Evolutionary conservation across 2,888 invertebrate species (phyloP).

Genomic region (Pterobdella sp.): DNA sequence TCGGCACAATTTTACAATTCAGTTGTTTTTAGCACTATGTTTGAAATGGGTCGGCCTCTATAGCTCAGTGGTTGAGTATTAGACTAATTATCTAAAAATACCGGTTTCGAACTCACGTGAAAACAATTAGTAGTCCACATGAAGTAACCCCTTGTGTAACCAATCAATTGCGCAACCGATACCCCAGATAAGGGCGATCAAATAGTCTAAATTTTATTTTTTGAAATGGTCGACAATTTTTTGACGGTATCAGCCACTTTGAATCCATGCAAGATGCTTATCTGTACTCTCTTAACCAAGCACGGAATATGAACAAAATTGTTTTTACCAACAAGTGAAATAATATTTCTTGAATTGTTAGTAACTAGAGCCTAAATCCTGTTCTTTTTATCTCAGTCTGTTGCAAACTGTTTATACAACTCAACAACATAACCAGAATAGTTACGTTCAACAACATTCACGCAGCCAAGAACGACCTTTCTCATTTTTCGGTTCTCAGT

Average conservation of each 20-base stretch:
- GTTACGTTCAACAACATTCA: slow-evolving; percentile 18
- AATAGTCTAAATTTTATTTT: no score
- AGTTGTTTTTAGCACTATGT: slow-evolving; percentile 17
- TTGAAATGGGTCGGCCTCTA: no score
- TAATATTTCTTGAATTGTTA: slow-evolving; percentile 15
- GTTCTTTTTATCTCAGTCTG: slow-evolving; percentile 11
- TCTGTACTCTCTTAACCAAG: slow-evolving; percentile 12
- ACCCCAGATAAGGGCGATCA: no score
- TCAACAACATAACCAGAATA: slow-evolving; percentile 10
- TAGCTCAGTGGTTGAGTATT: no score
- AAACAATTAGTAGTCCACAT: no score
- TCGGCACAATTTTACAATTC: slow-evolving; percentile 10
- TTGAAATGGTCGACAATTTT: slow-evolving; percentile 3
- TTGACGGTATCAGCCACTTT: slow-evolving; percentile 8
- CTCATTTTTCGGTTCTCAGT: slow-evolving; percentile 12
- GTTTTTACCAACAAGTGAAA: slow-evolving; percentile 9
- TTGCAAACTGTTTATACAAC: slow-evolving; percentile 17
- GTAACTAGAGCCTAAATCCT: slow-evolving; percentile 14
- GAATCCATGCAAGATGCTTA: slow-evolving; percentile 17
- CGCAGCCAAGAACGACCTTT: slow-evolving; percentile 13
- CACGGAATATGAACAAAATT: slow-evolving; percentile 18
- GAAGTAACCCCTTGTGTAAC: no score
- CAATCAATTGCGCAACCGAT: no score
- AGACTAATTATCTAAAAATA: no score
- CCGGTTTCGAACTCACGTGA: no score